Conservation (phyloP, 2,113 vertebrate genomes). For the Podilymbus podiceps region DNA sequence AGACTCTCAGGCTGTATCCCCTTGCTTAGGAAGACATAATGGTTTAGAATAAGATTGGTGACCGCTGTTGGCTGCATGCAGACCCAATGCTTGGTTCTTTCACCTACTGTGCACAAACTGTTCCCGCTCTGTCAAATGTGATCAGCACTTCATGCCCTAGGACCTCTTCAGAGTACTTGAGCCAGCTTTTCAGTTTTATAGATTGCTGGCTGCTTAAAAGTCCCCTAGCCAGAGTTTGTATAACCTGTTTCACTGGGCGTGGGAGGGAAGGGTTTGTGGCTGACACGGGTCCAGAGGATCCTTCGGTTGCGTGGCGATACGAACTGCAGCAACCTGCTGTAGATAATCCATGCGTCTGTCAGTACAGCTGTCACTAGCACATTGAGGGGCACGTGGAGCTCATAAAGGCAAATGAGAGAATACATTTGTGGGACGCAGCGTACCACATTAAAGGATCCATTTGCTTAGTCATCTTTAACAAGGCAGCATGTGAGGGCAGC, state of each 20-base stretch:
- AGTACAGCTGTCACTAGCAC: neutral
- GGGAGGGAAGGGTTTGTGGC: accelerated
- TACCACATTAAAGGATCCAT: neutral
- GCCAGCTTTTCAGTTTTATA: neutral
- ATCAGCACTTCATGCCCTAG: neutral
- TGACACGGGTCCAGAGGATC: neutral
- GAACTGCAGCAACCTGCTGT: neutral
- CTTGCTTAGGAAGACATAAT: neutral
- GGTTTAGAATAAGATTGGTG: neutral
- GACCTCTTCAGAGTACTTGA: neutral
- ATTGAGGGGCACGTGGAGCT: neutral
- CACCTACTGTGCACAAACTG: neutral
- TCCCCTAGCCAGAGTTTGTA: neutral
- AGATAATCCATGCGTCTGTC: neutral
- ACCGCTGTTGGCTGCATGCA: accelerated
- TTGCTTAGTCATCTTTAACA: neutral
- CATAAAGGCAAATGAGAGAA: slow-evolving; percentile 9
- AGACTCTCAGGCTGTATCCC: neutral
- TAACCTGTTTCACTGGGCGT: accelerated
- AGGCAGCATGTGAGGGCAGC: slow-evolving; percentile 53
- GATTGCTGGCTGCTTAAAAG: neutral
- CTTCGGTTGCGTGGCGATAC: accelerated
- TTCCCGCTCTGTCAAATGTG: accelerated
- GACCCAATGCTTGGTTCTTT: neutral
- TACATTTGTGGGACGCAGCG: neutral